These are phyloP conservation scores for Odocoileus hemionus DNA, from an alignment of 2,113 vertebrate species.

Conservation along the genomic window DNA sequence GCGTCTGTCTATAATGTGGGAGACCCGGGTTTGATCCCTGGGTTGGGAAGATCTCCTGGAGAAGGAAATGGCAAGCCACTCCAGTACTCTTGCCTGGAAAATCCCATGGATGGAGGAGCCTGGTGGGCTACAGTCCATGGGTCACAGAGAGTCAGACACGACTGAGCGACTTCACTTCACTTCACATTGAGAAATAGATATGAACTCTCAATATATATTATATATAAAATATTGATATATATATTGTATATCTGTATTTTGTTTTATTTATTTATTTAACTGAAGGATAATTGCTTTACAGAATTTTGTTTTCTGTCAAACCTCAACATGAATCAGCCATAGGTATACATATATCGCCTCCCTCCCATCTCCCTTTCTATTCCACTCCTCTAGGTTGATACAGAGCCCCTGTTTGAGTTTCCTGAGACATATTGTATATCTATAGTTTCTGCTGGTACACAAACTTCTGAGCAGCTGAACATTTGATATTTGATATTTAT, in stretches of 20 bases:
- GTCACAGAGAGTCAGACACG: background rate
- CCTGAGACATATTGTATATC: background rate
- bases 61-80: background rate
- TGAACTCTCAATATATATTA: background rate
- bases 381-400: background rate
- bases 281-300: background rate
- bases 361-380: background rate
- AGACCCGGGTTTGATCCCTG: background rate
- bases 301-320: background rate
- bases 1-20: background rate
- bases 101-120: background rate
- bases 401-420: background rate
- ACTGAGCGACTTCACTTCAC: background rate
- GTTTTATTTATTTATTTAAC: background rate
- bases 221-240: background rate
- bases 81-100: background rate
- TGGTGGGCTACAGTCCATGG: background rate
- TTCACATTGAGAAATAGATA: background rate
- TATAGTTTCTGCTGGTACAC: background rate
- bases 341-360: background rate
- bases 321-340: background rate
- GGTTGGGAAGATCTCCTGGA: background rate
- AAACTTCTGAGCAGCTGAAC: background rate
- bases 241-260: background rate
- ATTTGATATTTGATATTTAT: background rate